These are phyloP conservation scores for Arvicanthis niloticus DNA, from an alignment of 2,113 vertebrate species.

Conservation along the genomic window DNA sequence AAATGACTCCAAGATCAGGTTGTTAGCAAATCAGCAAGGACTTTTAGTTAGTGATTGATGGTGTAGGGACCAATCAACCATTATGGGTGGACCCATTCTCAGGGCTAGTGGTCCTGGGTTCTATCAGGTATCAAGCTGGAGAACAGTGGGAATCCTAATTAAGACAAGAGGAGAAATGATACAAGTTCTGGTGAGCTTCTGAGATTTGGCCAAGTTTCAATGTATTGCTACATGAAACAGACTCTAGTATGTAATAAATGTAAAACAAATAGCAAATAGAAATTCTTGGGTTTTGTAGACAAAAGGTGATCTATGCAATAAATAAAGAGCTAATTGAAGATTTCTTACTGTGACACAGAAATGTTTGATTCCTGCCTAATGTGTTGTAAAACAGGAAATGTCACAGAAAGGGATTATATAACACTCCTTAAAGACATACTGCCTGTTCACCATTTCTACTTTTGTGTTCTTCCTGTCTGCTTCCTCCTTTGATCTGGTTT, in stretches of 20 bases:
- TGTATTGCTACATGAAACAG: neutral
- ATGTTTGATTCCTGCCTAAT: neutral
- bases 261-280: neutral
- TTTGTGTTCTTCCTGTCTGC: neutral
- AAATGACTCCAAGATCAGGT: neutral
- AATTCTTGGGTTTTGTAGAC: neutral
- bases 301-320: neutral
- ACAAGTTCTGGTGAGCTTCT: neutral
- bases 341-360: neutral
- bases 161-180: neutral
- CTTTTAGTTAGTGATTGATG: neutral
- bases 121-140: neutral
- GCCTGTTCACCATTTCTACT: rapidly evolving
- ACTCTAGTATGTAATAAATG: neutral
- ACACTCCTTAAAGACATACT: neutral
- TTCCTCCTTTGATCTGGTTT: neutral
- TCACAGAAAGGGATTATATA: neutral
- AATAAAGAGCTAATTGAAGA: neutral
- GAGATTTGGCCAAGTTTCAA: neutral
- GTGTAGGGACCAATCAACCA: neutral
- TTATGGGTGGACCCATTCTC: neutral
- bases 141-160: neutral
- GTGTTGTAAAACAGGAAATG: neutral
- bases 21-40: neutral
- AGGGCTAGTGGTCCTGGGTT: neutral